A percentile compares a stretch with the other conserved stretches of the same genome.
Evolutionary conservation across 2,797 vertebrate species (phyloP).

Genomic region (Acanthiza pusilla): DNA sequence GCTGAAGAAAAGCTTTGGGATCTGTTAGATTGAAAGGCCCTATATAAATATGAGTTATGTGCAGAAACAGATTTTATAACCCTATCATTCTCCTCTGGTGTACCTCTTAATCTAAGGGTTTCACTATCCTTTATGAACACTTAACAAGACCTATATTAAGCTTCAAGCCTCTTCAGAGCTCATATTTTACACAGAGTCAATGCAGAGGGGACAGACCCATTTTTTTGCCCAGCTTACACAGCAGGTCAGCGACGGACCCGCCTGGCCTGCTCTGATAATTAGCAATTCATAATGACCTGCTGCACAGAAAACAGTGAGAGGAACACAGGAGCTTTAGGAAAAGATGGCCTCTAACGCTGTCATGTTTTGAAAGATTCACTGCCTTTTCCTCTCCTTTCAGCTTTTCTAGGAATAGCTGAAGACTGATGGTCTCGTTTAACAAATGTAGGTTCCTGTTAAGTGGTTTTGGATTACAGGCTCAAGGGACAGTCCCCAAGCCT

Average conservation of each 20-base stretch:
- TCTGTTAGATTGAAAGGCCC: slow-evolving; percentile 46
- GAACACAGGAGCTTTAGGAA: background rate
- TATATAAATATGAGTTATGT: slow-evolving; percentile 56
- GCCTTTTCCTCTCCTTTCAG: background rate
- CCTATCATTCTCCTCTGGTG: slow-evolving; percentile 25
- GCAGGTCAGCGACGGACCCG: background rate
- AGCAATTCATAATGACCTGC: background rate
- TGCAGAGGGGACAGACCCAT: background rate
- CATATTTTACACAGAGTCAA: background rate
- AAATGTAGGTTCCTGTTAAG: background rate
- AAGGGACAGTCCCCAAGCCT: background rate
- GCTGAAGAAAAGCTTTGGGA: background rate
- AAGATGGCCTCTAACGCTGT: background rate
- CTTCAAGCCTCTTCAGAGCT: slow-evolving; percentile 14
- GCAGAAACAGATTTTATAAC: slow-evolving; percentile 44
- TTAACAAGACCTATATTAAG: slow-evolving; percentile 43
- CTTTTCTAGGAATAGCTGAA: background rate
- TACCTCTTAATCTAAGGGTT: slow-evolving; percentile 47
- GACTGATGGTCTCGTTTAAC: background rate
- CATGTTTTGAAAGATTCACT: background rate
- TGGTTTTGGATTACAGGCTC: background rate
- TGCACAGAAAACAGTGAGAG: background rate
- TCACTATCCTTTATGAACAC: slow-evolving; percentile 20
- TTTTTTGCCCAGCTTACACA: background rate
- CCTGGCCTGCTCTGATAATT: background rate